phyloP scores from a whole-genome alignment of 1,140 invertebrate species.

The Eufriesea mexicana region DNA sequence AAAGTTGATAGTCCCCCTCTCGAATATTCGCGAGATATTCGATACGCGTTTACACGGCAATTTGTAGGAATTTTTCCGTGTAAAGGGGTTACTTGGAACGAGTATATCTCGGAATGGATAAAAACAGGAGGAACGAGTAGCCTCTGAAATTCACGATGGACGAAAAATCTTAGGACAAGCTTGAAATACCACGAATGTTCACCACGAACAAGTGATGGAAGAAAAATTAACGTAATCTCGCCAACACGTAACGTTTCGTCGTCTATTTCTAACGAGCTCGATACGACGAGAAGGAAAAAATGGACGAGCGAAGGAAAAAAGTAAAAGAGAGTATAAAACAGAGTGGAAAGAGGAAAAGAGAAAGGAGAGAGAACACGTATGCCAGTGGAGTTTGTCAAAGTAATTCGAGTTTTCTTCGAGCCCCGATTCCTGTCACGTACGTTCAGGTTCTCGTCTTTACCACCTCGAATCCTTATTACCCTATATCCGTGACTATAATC shows the following conservation, averaged over 20 bases:
- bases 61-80: too few species aligned
- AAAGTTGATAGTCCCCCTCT: too few species aligned
- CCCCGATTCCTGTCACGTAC: conserved; percentile 77
- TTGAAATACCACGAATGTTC: too few species aligned
- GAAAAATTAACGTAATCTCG: conserved; percentile 49
- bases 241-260: background rate
- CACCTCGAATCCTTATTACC: conserved; percentile 78
- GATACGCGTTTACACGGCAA: too few species aligned
- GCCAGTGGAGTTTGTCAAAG: conserved; percentile 74
- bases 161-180: background rate
- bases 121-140: too few species aligned
- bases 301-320: background rate
- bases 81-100: too few species aligned
- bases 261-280: conserved; percentile 50
- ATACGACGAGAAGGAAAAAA: background rate
- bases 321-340: background rate
- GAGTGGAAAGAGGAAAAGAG: background rate
- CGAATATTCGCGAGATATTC: too few species aligned
- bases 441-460: conserved; percentile 77
- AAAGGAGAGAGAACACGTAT: conserved; percentile 49
- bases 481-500: conserved; percentile 73
- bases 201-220: too few species aligned
- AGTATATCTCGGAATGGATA: too few species aligned
- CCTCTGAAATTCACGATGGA: too few species aligned
- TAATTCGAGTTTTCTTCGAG: conserved; percentile 73